Evolutionary conservation across 2,797 vertebrate species (phyloP).

Genomic region (Gila robusta): DNA sequence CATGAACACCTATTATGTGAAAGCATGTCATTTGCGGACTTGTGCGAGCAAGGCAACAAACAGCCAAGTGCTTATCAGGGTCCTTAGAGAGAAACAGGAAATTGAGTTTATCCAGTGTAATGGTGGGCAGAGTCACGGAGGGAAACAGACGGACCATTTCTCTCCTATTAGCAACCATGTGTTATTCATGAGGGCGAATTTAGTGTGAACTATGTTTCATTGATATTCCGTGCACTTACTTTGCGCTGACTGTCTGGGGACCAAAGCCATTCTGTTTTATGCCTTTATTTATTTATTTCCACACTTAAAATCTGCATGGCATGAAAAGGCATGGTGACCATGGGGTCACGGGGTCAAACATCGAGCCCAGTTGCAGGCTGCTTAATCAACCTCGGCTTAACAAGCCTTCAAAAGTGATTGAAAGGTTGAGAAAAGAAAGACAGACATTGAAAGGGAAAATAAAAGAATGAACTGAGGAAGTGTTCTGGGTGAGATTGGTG

Average conservation of each 20-base stretch:
- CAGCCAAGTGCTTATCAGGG: slow-evolving; percentile 72
- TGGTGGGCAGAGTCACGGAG: slow-evolving; percentile 74
- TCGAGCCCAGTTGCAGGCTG: slow-evolving; percentile 57
- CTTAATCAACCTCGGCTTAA: slow-evolving; percentile 69
- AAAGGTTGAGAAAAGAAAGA: slow-evolving; percentile 49
- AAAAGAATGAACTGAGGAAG: slow-evolving; percentile 42
- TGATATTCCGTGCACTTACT: slow-evolving; percentile 78
- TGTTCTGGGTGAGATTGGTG: slow-evolving; percentile 42
- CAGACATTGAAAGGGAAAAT: slow-evolving; percentile 21
- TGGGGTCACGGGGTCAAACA: slow-evolving; percentile 66
- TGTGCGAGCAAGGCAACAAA: slow-evolving; percentile 63
- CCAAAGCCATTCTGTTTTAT: slow-evolving; percentile 71
- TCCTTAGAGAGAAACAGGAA: slow-evolving; percentile 80
- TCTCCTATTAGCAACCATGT: slow-evolving; percentile 81
- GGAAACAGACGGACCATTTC: slow-evolving; percentile 74
- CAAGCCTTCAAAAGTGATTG: slow-evolving; percentile 65
- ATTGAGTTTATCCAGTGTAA: slow-evolving; percentile 83
- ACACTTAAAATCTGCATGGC: slow-evolving; percentile 52
- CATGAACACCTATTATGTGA: slow-evolving; percentile 65
- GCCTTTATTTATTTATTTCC: slow-evolving; percentile 78
- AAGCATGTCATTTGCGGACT: slow-evolving; percentile 66
- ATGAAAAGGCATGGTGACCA: slow-evolving; percentile 62
- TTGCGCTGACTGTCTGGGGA: slow-evolving; percentile 75
- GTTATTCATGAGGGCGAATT: slow-evolving; percentile 86
- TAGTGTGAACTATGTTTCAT: slow-evolving; percentile 81